These are phyloP conservation scores for Callosobruchus maculatus DNA, from an alignment of 2,888 invertebrate species.

Conservation along the genomic window DNA sequence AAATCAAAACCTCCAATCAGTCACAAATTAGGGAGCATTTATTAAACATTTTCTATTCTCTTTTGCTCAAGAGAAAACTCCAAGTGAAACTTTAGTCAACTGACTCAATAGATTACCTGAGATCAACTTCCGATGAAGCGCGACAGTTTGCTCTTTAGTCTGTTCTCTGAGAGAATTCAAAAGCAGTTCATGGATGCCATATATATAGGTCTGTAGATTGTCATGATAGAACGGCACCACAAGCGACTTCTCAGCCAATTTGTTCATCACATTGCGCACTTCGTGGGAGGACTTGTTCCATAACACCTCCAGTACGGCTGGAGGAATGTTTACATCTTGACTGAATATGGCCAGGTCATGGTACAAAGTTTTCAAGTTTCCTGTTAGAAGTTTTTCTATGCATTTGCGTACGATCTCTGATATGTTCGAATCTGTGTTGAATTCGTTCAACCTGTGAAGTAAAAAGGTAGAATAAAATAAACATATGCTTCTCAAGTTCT, in stretches of 20 bases:
- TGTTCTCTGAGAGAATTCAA: constrained; percentile 58
- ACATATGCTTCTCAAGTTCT: too few relatives aligned
- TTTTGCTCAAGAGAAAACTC: too few relatives aligned
- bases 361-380: constrained; percentile 52
- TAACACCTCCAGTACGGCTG: constrained; percentile 47
- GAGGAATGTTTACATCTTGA: constrained; percentile 60
- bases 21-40: too few relatives aligned
- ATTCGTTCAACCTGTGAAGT: constrained; percentile 20
- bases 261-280: constrained; percentile 62
- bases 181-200: constrained; percentile 68
- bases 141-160: constrained; percentile 47
- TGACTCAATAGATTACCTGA: neutral
- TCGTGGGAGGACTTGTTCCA: constrained; percentile 50
- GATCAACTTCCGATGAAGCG: constrained; percentile 58
- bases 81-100: too few relatives aligned
- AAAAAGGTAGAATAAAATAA: too few relatives aligned
- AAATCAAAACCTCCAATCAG: too few relatives aligned
- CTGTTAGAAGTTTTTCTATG: constrained; percentile 55
- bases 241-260: constrained; percentile 64
- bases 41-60: too few relatives aligned
- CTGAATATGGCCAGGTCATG: constrained; percentile 63
- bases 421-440: constrained; percentile 12
- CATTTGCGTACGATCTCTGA: constrained; percentile 42
- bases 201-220: constrained; percentile 59
- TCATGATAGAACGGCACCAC: constrained; percentile 61